Base-by-base conservation (phyloP, 2,113 vertebrate species). In the Lamprologus speciosus region DNA sequence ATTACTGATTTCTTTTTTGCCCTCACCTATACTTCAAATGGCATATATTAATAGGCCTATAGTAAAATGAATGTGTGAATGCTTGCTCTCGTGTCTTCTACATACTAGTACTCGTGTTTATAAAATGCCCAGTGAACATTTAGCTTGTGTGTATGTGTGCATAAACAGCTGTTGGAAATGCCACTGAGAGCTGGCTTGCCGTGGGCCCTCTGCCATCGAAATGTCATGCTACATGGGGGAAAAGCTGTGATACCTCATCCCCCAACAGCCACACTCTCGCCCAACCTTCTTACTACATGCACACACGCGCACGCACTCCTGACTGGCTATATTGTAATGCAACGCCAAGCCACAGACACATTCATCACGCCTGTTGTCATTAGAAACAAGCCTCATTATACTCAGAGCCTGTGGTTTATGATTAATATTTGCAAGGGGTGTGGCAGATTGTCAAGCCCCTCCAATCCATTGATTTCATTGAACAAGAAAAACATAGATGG, bases 311-410 rank as follows among this genome's bases (percentile, higher is more conserved):
- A 47, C 78, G n/a, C 80, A 28, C 84, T 50, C 89, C 83, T 28
- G 58, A 89, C 50, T 42, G 65, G 82, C 89, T 88, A 55, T 87
- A 88, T 88, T 83, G 85, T 94, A 92, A 94, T 88, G 85, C 83
- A 80, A 88, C 10, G 26, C 73, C 1, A 21, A 50, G 60, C 87
- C 83, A 68, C 91, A 88, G 88, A 94, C 90, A 65, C 93, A 94
- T 93, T 94, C 89, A 94, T 96, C 92, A 93, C 28, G 58, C 85
- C 84, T 75, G 89, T 89, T 95, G 94, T 94, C 93, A 89, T 93
- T 94, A 94, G 91, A 94, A 93, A 93, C 89, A 84, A 90, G 92
- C 78, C 90, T 94, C 87, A 91, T 94, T 95, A 95, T 94, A 89
- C 89, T 75, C 86, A 16, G 70, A 85, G 91, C 82, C 82, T 16